phyloP scores from a whole-genome alignment of 2,797 vertebrate species.

The Rhynchonycteris naso region DNA sequence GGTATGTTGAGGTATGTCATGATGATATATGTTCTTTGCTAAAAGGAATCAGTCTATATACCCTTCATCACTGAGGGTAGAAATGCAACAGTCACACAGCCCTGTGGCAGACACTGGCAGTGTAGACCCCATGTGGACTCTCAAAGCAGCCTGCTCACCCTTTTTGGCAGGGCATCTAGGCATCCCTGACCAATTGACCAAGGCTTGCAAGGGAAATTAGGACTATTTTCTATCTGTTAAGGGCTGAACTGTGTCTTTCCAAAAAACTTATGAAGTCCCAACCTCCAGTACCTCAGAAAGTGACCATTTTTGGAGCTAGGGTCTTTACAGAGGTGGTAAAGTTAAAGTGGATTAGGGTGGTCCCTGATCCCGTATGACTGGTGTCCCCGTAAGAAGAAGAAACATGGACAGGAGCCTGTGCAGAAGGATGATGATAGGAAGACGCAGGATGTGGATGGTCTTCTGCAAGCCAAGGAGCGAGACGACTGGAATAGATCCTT shows the following conservation, averaged over 20 bases:
- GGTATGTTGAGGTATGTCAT: background rate
- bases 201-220: background rate
- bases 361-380: background rate
- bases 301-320: background rate
- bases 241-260: background rate
- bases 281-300: background rate
- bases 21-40: background rate
- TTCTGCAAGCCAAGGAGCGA: background rate
- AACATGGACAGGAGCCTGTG: background rate
- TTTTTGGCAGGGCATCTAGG: background rate
- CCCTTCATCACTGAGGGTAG: background rate
- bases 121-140: background rate
- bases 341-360: background rate
- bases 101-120: background rate
- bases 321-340: background rate
- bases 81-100: background rate
- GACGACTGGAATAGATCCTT: background rate
- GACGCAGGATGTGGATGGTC: background rate
- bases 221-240: background rate
- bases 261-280: background rate
- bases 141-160: background rate
- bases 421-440: background rate
- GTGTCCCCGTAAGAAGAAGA: background rate
- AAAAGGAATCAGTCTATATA: background rate
- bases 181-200: background rate